phyloP scores from a whole-genome alignment of 2,888 invertebrate species.

The Drosophila pseudotakahashii region DNA sequence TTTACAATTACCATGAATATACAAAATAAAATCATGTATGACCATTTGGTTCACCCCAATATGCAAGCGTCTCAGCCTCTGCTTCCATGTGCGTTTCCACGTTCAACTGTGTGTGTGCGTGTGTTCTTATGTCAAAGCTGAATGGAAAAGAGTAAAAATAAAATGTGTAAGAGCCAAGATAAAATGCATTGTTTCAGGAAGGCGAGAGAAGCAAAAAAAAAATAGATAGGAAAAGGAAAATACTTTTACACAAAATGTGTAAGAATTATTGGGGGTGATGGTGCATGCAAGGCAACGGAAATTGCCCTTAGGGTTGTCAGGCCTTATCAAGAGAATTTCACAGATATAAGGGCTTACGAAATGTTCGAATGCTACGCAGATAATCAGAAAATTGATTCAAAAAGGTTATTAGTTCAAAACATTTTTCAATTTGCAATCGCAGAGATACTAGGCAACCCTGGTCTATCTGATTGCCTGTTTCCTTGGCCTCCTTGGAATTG shows the following conservation, averaged over 20 bases:
- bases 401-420: neutral
- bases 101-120: slow-evolving; percentile 37
- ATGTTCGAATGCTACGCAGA: neutral
- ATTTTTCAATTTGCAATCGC: neutral
- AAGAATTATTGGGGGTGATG: slow-evolving; percentile 37
- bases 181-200: slow-evolving; percentile 72
- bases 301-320: slow-evolving; percentile 60
- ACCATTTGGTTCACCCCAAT: slow-evolving; percentile 29
- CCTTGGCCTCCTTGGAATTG: slow-evolving; percentile 48
- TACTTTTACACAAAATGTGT: slow-evolving; percentile 47
- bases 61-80: slow-evolving; percentile 39
- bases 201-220: slow-evolving; percentile 27
- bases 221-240: slow-evolving; percentile 31
- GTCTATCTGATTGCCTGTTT: slow-evolving; percentile 29
- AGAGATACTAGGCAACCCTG: slow-evolving; percentile 28
- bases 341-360: neutral
- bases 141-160: slow-evolving; percentile 62
- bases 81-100: slow-evolving; percentile 35
- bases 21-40: no score
- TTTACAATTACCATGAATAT: no score
- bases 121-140: slow-evolving; percentile 61
- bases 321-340: neutral
- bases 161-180: slow-evolving; percentile 75
- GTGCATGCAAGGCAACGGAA: slow-evolving; percentile 29
- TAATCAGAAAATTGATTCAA: neutral